Percentiles rank a stretch among this genome's conserved stretches.
These are phyloP conservation scores for Podargus strigoides DNA, from an alignment of 2,797 vertebrate species.

Conservation along the genomic window DNA sequence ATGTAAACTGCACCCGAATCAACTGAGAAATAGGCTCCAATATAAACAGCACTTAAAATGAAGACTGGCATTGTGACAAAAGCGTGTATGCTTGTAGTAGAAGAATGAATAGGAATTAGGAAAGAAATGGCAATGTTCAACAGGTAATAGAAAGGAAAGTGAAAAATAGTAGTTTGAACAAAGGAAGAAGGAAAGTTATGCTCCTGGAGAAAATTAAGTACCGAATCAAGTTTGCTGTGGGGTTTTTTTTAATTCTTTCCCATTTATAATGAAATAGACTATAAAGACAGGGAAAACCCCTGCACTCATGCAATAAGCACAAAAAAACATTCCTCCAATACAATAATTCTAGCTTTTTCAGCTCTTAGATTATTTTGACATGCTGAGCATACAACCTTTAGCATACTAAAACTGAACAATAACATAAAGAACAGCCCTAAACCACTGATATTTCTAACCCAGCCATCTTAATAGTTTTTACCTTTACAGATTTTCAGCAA, in stretches of 20 bases:
- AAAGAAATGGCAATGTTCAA: not conserved
- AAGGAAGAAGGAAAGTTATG: not conserved
- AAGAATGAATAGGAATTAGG: not conserved
- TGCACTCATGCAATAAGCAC: not conserved
- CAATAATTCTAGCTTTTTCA: not conserved
- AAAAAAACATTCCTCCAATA: not conserved
- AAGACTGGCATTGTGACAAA: not conserved
- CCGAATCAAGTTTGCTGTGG: not conserved
- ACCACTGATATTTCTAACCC: not conserved
- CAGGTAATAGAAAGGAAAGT: not conserved
- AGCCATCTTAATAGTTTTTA: not conserved
- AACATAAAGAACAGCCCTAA: not conserved
- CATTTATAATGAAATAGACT: not conserved
- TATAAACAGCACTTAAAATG: not conserved
- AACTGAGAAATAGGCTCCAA: not conserved
- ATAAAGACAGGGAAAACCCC: not conserved
- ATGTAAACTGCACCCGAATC: not conserved
- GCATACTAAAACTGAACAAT: not conserved
- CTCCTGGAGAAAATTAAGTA: not conserved
- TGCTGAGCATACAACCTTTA: not conserved
- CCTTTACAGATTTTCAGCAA: not conserved
- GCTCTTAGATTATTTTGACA: not conserved
- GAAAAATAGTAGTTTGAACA: not conserved
- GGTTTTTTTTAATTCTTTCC: not conserved
- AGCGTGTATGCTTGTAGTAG: not conserved